A percentile compares a stretch with the other conserved stretches of the same genome.
phyloP scores from a whole-genome alignment of 2,888 invertebrate genomes.

The Micoletzkya japonica region DNA sequence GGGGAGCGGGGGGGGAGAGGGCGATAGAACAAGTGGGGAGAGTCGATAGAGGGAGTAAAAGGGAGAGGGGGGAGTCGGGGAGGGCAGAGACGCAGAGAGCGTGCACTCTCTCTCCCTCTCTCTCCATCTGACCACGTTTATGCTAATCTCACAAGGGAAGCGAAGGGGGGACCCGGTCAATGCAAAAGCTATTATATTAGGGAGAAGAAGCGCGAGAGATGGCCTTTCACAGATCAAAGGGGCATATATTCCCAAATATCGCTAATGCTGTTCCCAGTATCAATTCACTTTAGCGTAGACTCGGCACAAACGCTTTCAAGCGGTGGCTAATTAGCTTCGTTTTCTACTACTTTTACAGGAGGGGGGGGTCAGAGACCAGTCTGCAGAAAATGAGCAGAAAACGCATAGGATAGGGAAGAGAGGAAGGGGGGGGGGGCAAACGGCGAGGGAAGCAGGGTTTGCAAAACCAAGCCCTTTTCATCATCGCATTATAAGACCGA shows the following conservation, averaged over 20 bases:
- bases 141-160: not conserved
- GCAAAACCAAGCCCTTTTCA: no score
- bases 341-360: not conserved
- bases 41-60: not conserved
- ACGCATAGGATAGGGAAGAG: not conserved
- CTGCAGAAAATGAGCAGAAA: not conserved
- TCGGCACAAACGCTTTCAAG: no score
- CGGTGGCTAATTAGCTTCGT: no score
- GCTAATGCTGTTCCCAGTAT: no score
- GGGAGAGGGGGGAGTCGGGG: not conserved
- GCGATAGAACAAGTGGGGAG: constrained; percentile 27
- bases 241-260: not conserved
- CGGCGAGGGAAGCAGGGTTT: no score
- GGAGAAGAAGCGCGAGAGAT: not conserved
- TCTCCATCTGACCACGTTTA: not conserved
- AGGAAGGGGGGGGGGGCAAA: not conserved
- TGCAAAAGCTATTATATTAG: not conserved
- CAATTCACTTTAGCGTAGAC: no score
- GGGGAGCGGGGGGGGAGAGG: not conserved
- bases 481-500: no score
- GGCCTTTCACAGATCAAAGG: not conserved
- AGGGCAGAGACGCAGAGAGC: not conserved
- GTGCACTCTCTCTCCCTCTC: no score
- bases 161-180: not conserved
- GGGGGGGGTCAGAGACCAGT: not conserved